Conservation (phyloP, 30 jellyfish, hydroid and myxozoan species). For the Aurelia sp. region DNA sequence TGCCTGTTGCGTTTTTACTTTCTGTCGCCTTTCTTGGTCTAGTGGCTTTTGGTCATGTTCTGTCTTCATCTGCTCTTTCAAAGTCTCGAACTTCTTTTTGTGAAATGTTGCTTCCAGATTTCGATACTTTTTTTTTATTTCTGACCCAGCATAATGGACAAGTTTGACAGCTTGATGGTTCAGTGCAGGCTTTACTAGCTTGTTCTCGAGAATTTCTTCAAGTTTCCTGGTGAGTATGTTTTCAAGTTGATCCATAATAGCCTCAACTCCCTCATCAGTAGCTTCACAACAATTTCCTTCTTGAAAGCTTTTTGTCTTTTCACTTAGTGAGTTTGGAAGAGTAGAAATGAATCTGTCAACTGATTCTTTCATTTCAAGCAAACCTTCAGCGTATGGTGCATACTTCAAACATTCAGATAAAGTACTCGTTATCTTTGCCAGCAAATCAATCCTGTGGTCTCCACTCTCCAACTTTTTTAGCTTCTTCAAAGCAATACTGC, state of each 20-base stretch:
- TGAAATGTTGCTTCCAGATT: neutral
- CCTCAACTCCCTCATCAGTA: neutral
- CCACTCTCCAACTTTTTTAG: neutral
- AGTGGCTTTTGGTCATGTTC: neutral
- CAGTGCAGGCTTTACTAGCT: conserved; percentile 2
- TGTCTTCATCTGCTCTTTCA: neutral
- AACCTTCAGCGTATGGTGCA: neutral
- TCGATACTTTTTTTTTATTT: neutral
- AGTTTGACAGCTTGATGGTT: neutral
- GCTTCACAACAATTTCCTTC: neutral
- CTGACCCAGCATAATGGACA: neutral
- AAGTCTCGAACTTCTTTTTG: neutral
- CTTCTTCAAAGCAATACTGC: conserved; percentile 11
- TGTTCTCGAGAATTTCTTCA: conserved; percentile 8
- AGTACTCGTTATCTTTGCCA: neutral
- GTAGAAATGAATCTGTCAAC: neutral
- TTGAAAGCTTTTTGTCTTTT: neutral
- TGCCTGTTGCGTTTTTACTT: neutral
- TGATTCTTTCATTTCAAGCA: conserved; percentile 3
- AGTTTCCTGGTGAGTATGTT: neutral
- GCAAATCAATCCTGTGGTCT: neutral
- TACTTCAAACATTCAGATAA: neutral
- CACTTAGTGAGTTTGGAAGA: neutral
- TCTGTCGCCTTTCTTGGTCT: neutral
- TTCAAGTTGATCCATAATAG: neutral